Base-by-base conservation (phyloP, 2,888 invertebrate genomes). In the Alcis repandata region DNA sequence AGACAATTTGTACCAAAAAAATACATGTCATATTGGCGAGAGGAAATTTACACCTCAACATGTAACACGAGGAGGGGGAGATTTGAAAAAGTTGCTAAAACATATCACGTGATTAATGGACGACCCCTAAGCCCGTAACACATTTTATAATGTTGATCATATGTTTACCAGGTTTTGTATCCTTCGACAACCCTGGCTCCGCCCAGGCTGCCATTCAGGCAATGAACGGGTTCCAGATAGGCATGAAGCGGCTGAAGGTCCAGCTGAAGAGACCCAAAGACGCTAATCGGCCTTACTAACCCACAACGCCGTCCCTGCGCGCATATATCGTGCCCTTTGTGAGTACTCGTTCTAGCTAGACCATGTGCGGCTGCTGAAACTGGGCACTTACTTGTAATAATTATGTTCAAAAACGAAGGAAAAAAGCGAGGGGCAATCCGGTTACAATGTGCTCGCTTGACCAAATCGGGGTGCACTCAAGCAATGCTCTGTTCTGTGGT, bases 191-290 rank as follows among this genome's bases (percentile, higher is more conserved):
- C 95, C 98, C 98, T 80, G 95, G 97, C 82, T 98, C 98, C 89
- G 99, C 99, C 88, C 99, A 99, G 93, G 97, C 98, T 78, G 99
- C 99, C 80, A 99, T 99, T 91, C 98, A 99, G 93, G 97, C 99
- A 83, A 99, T 99, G 99, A 99, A 99, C 94, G 99, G 99, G 89
- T 99, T 99, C 95, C 99, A 99, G 94, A 99, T 99, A 92, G 99
- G 99, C 87, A 99, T 99, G 99, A 99, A 99, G 95, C 96, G 99
- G 88, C 97, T 99, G 90, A 99, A 99, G 95, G 99, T 99, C 85
- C 99, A 99, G 95, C 96, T 99, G 94, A 99, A 99, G 94, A 96
- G 99, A 95, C 99, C 99, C 93, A 99, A 99, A 95, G 98, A 99
- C 93, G 98, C 98, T 88, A 98, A 97, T 94, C 96, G 98, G 95